These are phyloP conservation scores for Epizoanthus ramosus DNA, from an alignment of 92 coral and sea anemone species.

Conservation along the genomic window DNA sequence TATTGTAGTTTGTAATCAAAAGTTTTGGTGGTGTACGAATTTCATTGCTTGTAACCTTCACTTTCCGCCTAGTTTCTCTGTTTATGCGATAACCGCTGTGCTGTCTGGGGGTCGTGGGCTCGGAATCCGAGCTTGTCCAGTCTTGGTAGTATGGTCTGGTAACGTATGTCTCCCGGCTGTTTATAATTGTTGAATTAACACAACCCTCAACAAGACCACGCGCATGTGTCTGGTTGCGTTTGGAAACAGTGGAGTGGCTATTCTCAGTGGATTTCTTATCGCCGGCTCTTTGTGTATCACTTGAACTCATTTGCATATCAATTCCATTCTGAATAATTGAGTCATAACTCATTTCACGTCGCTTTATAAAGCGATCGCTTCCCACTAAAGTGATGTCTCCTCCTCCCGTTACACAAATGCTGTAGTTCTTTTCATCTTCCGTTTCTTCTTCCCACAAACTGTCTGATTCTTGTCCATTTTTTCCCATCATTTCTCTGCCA, in stretches of 20 bases:
- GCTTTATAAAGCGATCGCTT: conserved; percentile 41
- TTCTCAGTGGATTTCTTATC: conserved; percentile 28
- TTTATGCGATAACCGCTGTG: background rate
- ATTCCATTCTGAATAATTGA: background rate
- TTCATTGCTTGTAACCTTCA: conserved; percentile 4
- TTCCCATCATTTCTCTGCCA: background rate
- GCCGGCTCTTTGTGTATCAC: conserved; percentile 27
- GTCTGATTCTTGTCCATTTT: background rate
- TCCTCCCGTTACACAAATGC: conserved; percentile 36
- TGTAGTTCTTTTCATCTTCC: conserved; percentile 23
- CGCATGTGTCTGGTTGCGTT: background rate
- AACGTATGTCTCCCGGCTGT: background rate
- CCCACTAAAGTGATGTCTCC: conserved; percentile 40
- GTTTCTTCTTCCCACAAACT: conserved; percentile 15
- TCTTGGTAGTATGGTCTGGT: background rate
- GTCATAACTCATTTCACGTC: conserved; percentile 38
- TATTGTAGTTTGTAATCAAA: background rate
- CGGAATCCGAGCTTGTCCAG: conserved; percentile 35
- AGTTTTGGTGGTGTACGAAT: conserved; percentile 6
- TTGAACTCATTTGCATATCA: conserved; percentile 60
- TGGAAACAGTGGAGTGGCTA: background rate
- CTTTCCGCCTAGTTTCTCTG: conserved; percentile 13
- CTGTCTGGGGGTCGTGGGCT: conserved; percentile 4
- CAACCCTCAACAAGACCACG: conserved; percentile 3
- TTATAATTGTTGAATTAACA: background rate